Evolutionary conservation across 1,140 invertebrate species (phyloP).

Genomic region (Drosophila equinoxialis): DNA sequence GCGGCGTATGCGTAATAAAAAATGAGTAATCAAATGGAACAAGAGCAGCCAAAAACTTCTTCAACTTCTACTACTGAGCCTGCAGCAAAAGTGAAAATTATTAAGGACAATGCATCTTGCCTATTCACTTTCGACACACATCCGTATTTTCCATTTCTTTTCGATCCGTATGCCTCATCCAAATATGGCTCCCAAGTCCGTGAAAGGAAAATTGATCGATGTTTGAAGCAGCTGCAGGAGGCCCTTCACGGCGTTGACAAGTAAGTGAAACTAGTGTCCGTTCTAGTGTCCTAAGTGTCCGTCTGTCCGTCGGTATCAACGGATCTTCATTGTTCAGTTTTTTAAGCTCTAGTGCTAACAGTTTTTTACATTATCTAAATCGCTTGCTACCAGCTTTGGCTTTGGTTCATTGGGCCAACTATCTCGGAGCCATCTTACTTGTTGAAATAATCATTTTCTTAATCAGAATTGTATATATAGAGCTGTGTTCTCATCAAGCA

Average conservation of each 20-base stretch:
- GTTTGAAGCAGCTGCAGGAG: conserved; percentile 69
- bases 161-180: conserved; percentile 54
- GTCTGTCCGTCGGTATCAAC: too few relatives aligned
- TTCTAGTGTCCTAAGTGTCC: too few relatives aligned
- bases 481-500: too few relatives aligned
- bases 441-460: too few relatives aligned
- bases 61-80: not conserved
- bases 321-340: too few relatives aligned
- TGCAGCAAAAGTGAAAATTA: not conserved
- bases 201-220: conserved; percentile 74
- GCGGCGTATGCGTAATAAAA: conserved; percentile 49
- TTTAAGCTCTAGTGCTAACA: too few relatives aligned
- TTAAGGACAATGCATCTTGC: not conserved
- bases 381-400: too few relatives aligned
- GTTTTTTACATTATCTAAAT: too few relatives aligned
- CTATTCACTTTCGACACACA: conserved; percentile 61
- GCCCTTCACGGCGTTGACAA: conserved; percentile 48
- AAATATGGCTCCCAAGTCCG: conserved; percentile 78
- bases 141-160: conserved; percentile 55
- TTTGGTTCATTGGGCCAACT: too few relatives aligned
- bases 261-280: conserved; percentile 57
- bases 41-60: not conserved
- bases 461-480: too few relatives aligned
- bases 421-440: too few relatives aligned
- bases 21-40: conserved; percentile 27